Evolutionary conservation across 2,797 vertebrate species (phyloP).

Genomic region (Cryptoprocta ferox): DNA sequence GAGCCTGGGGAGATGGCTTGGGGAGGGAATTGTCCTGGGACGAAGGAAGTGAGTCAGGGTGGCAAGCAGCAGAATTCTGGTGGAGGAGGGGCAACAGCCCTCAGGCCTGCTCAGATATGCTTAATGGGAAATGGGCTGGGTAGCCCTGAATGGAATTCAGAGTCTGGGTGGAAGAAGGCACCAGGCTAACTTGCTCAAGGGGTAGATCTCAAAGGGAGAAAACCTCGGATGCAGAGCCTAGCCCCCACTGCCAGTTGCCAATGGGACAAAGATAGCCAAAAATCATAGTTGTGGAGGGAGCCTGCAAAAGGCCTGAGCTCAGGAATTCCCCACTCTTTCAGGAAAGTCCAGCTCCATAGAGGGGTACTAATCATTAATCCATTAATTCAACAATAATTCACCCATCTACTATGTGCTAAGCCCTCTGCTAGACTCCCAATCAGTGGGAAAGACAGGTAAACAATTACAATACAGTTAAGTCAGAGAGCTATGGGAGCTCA

Average conservation of each 20-base stretch:
- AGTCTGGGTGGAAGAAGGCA: background rate
- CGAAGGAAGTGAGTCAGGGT: conserved; percentile 20
- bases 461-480: background rate
- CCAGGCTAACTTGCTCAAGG: background rate
- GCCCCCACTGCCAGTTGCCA: no score
- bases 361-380: background rate
- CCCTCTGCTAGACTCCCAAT: background rate
- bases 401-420: background rate
- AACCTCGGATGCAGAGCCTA: background rate
- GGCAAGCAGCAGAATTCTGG: background rate
- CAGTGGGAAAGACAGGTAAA: background rate
- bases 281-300: background rate
- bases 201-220: background rate
- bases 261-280: background rate
- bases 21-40: background rate
- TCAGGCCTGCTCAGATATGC: background rate
- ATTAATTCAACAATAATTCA: conserved; percentile 28
- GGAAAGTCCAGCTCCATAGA: background rate
- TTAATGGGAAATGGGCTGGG: background rate
- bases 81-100: background rate
- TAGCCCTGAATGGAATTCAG: background rate
- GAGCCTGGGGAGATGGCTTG: background rate
- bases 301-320: background rate
- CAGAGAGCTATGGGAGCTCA: background rate
- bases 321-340: background rate